phyloP scores from a whole-genome alignment of 1,140 invertebrate genomes.

The Conopomorpha cramerella region DNA sequence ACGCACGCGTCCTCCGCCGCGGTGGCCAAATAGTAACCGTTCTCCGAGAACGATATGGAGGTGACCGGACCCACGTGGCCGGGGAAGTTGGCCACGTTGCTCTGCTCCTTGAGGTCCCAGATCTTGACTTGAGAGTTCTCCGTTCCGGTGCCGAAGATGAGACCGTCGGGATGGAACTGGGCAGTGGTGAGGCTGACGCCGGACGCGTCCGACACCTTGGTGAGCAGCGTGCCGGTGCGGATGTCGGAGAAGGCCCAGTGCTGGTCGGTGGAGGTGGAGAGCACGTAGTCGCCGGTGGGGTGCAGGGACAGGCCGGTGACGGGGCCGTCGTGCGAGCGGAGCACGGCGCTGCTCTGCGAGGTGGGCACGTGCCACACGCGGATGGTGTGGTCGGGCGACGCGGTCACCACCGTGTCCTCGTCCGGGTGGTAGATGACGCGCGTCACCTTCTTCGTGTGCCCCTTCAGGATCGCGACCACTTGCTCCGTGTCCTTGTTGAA shows the following conservation, averaged over 20 bases:
- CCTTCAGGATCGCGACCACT: conserved; percentile 94
- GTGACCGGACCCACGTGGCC: conserved; percentile 92
- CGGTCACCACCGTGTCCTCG: conserved; percentile 93
- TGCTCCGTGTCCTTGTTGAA: conserved; percentile 99
- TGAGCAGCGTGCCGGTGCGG: conserved; percentile 84
- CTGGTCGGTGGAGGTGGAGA: conserved; percentile 93
- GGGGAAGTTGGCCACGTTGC: conserved; percentile 97
- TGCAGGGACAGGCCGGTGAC: conserved; percentile 97
- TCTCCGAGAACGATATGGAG: conserved; percentile 98
- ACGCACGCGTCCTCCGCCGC: conserved; percentile 97
- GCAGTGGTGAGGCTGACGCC: conserved; percentile 91
- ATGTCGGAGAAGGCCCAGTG: conserved; percentile 98
- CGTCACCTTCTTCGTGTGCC: conserved; percentile 91
- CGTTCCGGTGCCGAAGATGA: conserved; percentile 98
- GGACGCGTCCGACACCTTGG: conserved; percentile 79
- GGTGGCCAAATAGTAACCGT: conserved; percentile 98
- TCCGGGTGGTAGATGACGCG: conserved; percentile 96
- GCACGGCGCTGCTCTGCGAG: conserved; percentile 81
- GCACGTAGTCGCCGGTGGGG: conserved; percentile 96
- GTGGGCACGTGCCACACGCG: conserved; percentile 94
- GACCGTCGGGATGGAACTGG: conserved; percentile 98
- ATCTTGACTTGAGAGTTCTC: conserved; percentile 93
- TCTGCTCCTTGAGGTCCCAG: conserved; percentile 99
- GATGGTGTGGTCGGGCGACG: conserved; percentile 93
- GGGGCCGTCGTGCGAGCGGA: conserved; percentile 89